Conservation (phyloP, 2,888 invertebrate species). For the Asteroscopus sphinx region DNA sequence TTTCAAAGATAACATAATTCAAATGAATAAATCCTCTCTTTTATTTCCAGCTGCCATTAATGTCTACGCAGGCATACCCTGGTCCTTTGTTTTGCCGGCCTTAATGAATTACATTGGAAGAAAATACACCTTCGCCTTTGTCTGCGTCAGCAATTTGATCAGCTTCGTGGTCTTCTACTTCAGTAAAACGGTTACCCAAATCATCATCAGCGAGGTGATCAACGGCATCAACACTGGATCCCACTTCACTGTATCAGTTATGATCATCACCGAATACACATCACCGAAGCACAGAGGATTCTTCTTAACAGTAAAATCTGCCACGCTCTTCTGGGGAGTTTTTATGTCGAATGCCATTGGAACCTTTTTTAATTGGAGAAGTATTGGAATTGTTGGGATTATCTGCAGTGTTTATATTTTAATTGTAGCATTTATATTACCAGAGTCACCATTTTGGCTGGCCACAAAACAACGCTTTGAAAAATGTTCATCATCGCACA, state of each 20-base stretch:
- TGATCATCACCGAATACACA: slow-evolving; percentile 44
- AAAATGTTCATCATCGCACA: too few species aligned
- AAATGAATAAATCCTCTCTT: too few species aligned
- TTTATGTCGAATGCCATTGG: slow-evolving; percentile 62
- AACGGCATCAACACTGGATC: slow-evolving; percentile 48
- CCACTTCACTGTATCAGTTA: slow-evolving; percentile 41
- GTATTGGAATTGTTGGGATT: slow-evolving; percentile 57
- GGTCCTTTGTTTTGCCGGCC: slow-evolving; percentile 28
- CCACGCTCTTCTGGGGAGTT: slow-evolving; percentile 49
- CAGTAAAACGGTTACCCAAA: slow-evolving; percentile 45
- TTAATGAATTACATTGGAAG: slow-evolving; percentile 30
- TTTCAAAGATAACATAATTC: too few species aligned
- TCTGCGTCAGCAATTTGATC: slow-evolving; percentile 32
- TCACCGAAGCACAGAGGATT: slow-evolving; percentile 51
- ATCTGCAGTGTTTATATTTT: too few species aligned
- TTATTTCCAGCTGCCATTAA: slow-evolving; percentile 49
- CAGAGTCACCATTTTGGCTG: too few species aligned
- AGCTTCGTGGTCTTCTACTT: slow-evolving; percentile 47
- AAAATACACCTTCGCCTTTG: slow-evolving; percentile 36
- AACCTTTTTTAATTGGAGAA: slow-evolving; percentile 65
- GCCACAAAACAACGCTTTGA: too few species aligned
- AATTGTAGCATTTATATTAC: too few species aligned
- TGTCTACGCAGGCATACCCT: slow-evolving; percentile 40
- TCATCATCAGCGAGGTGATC: slow-evolving; percentile 58
- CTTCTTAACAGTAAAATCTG: slow-evolving; percentile 59